These are phyloP conservation scores for Yponomeuta cagnagella DNA, from an alignment of 2,888 invertebrate genomes.

Conservation along the genomic window DNA sequence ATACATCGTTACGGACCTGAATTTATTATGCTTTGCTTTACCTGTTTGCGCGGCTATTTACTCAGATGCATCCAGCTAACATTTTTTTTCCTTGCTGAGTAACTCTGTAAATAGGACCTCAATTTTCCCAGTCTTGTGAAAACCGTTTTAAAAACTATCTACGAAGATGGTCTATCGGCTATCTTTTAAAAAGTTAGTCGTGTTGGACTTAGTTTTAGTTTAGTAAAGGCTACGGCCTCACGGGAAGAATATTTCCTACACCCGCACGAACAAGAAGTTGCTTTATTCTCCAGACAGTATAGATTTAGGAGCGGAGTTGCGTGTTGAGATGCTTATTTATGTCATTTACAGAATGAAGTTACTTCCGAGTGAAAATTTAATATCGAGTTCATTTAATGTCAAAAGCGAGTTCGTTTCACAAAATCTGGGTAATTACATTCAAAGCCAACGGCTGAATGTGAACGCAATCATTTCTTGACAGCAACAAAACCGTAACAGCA, in stretches of 20 bases:
- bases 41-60: slow-evolving; percentile 1
- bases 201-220: slow-evolving; percentile 20
- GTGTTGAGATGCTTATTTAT: slow-evolving; percentile 8
- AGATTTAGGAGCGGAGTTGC: slow-evolving; percentile 8
- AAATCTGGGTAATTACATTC: neutral
- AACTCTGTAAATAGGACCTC: neutral
- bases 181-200: slow-evolving; percentile 16
- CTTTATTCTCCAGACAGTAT: slow-evolving; percentile 12
- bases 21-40: neutral
- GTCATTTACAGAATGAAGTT: neutral
- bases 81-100: neutral
- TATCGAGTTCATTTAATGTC: neutral
- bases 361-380: neutral
- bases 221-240: slow-evolving; percentile 24
- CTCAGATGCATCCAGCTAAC: neutral
- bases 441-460: slow-evolving; percentile 2
- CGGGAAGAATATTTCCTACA: slow-evolving; percentile 23
- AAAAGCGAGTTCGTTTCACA: neutral
- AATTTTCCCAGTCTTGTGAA: neutral
- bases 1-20: slow-evolving; percentile 4
- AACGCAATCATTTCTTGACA: neutral
- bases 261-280: neutral
- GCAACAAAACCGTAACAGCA: slow-evolving; percentile 6
- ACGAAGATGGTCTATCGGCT: slow-evolving; percentile 14
- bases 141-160: slow-evolving; percentile 9